Percentiles rank a stretch among this genome's conserved stretches.
phyloP scores from a whole-genome alignment of 2,888 invertebrate genomes.

The Erebia aethiops region DNA sequence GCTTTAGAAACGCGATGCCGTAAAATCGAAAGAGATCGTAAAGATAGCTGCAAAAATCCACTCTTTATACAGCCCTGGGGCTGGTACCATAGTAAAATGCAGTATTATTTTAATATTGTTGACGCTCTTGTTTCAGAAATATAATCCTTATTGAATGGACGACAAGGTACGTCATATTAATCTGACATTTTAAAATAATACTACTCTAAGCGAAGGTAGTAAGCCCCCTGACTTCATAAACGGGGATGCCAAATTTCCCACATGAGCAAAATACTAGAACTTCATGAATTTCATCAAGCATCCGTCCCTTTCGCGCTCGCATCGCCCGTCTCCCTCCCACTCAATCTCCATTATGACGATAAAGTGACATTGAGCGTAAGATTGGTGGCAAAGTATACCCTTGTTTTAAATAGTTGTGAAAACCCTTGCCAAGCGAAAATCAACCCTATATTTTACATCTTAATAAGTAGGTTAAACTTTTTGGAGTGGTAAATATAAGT shows the following conservation, averaged over 20 bases:
- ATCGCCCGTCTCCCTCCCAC: constrained; percentile 41
- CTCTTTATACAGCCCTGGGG: neutral
- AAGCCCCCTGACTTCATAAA: constrained; percentile 16
- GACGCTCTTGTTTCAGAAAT: too few species aligned
- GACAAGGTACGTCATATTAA: too few species aligned
- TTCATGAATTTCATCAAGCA: constrained; percentile 57
- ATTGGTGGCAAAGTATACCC: constrained; percentile 57
- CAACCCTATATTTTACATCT: constrained; percentile 38
- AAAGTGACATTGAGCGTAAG: constrained; percentile 78
- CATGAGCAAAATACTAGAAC: constrained; percentile 24
- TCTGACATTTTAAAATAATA: too few species aligned
- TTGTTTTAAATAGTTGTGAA: constrained; percentile 31
- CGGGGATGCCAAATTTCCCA: constrained; percentile 22
- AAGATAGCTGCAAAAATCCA: constrained; percentile 26
- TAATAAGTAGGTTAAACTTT: constrained; percentile 18
- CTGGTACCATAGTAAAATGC: too few species aligned
- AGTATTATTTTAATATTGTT: too few species aligned
- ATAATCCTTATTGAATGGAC: too few species aligned
- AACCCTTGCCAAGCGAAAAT: constrained; percentile 37
- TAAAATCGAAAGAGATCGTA: constrained; percentile 28
- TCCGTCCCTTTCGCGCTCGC: constrained; percentile 39
- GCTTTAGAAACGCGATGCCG: constrained; percentile 3
- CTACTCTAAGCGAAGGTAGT: too few species aligned
- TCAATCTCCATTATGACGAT: constrained; percentile 76
- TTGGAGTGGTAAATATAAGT: constrained; percentile 34